A percentile compares a stretch with the other conserved stretches of the same genome.
Conservation (phyloP, 1,140 invertebrate genomes). For the Halesus radiatus region DNA sequence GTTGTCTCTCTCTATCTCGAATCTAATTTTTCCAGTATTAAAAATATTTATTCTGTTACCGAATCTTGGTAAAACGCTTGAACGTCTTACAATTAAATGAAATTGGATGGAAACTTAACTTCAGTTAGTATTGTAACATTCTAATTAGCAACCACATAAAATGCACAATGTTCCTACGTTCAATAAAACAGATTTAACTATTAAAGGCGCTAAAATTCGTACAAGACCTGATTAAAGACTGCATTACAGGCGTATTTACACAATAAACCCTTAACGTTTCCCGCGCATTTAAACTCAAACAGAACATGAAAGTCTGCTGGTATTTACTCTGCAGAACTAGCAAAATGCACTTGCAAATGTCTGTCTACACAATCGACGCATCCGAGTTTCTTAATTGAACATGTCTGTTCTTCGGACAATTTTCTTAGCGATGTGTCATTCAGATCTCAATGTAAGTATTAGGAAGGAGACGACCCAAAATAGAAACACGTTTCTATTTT, state of each 20-base stretch:
- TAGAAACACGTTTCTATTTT: conserved; percentile 18
- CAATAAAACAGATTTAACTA: too few species aligned
- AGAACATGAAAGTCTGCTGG: conserved; percentile 30
- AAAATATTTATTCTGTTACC: too few species aligned
- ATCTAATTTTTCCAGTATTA: too few species aligned
- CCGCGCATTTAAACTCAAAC: conserved; percentile 43
- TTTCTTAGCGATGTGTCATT: conserved; percentile 42
- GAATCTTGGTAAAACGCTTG: too few species aligned
- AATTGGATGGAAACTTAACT: too few species aligned
- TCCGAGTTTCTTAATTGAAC: conserved; percentile 52
- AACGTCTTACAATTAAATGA: too few species aligned
- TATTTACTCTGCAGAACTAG: conserved; percentile 41
- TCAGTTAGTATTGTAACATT: too few species aligned
- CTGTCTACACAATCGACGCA: conserved; percentile 51
- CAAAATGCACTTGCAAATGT: conserved; percentile 38
- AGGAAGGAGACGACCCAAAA: conserved; percentile 28
- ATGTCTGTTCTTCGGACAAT: conserved; percentile 39
- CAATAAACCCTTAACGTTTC: conserved; percentile 39
- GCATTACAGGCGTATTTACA: conserved; percentile 16
- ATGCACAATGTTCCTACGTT: too few species aligned
- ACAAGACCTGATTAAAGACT: conserved; percentile 26
- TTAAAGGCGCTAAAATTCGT: not conserved
- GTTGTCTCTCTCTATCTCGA: too few species aligned
- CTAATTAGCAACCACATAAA: too few species aligned
- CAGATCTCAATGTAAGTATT: not conserved